phyloP scores from a whole-genome alignment of 2,888 invertebrate genomes.

The Stenodema calcarata region DNA sequence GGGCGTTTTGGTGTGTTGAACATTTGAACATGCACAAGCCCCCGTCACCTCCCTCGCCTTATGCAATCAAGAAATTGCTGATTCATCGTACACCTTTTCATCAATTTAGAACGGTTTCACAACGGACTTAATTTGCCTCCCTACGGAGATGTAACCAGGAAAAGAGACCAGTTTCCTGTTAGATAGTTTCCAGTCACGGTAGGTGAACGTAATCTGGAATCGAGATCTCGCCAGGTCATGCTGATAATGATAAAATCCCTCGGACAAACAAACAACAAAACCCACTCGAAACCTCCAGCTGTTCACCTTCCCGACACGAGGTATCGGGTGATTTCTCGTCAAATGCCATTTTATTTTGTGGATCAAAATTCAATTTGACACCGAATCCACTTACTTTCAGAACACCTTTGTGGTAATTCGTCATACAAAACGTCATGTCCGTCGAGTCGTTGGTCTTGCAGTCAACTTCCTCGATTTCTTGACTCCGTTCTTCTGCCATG shows the following conservation, averaged over 20 bases:
- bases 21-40: too few species aligned
- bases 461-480: constrained; percentile 33
- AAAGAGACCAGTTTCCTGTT: background rate
- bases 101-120: background rate
- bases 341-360: too few species aligned
- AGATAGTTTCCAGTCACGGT: background rate
- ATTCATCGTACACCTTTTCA: background rate
- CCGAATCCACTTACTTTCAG: constrained; percentile 69
- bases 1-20: too few species aligned
- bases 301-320: too few species aligned
- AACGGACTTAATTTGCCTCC: too few species aligned
- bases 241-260: constrained; percentile 5
- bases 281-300: background rate
- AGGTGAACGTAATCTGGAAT: background rate
- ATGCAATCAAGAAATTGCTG: background rate
- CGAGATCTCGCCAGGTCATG: constrained; percentile 28
- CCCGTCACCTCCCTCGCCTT: too few species aligned
- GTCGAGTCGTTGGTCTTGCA: constrained; percentile 69
- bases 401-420: constrained; percentile 83
- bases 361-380: background rate
- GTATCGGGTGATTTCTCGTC: background rate
- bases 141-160: too few species aligned
- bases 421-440: constrained; percentile 85
- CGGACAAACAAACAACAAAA: background rate
- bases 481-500: constrained; percentile 15